phyloP scores from a whole-genome alignment of 2,797 vertebrate genomes.

The Cyprinodon diabolis region DNA sequence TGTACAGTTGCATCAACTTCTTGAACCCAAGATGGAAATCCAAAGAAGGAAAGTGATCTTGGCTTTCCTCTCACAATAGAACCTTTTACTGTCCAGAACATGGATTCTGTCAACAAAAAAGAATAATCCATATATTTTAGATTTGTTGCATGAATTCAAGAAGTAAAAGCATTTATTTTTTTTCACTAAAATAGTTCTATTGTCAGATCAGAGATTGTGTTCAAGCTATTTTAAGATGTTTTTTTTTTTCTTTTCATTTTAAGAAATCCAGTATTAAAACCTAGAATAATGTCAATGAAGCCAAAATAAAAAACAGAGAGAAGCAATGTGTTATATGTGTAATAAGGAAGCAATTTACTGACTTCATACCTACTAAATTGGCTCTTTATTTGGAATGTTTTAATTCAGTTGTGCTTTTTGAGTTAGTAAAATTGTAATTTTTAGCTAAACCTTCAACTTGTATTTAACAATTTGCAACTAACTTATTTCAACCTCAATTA shows the following conservation, averaged over 20 bases:
- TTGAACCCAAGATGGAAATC: conserved; percentile 78
- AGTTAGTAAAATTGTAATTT: no score
- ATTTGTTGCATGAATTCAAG: background rate
- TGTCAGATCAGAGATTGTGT: no score
- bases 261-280: no score
- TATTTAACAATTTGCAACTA: no score
- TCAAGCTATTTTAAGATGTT: no score
- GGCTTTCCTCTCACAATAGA: conserved; percentile 70
- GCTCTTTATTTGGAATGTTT: background rate
- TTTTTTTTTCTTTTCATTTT: no score
- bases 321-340: background rate
- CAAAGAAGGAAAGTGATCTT: conserved; percentile 75
- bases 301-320: background rate
- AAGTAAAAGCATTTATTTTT: background rate
- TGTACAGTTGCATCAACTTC: conserved; percentile 81
- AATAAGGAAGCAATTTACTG: background rate
- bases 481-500: no score
- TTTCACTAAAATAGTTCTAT: background rate
- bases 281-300: no score
- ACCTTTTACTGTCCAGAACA: conserved; percentile 80
- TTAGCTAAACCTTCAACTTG: no score
- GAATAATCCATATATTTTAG: no score
- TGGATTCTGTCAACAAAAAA: conserved; percentile 60
- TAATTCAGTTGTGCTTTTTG: no score
- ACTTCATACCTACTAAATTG: background rate